Conservation (phyloP, 2,888 invertebrate genomes). For the Cyrtodaria siliqua region DNA sequence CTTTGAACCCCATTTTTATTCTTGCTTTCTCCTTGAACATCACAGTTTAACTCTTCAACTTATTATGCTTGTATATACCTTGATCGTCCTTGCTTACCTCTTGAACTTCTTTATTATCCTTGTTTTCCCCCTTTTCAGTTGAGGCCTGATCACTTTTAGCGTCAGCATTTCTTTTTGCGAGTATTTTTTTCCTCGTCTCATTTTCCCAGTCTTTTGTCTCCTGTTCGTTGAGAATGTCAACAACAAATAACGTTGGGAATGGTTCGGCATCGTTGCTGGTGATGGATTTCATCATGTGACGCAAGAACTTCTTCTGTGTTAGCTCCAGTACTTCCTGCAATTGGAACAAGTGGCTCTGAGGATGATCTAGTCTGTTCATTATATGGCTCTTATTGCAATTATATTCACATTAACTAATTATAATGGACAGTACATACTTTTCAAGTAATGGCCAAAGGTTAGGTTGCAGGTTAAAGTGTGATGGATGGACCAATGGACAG, state of each 20-base stretch:
- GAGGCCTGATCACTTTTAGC: background rate
- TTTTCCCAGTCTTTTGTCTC: slow-evolving; percentile 35
- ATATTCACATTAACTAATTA: too few relatives aligned
- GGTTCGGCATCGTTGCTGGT: slow-evolving; percentile 70
- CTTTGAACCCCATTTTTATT: too few relatives aligned
- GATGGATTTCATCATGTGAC: slow-evolving; percentile 75
- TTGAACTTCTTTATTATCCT: slow-evolving; percentile 20
- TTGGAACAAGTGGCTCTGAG: too few relatives aligned
- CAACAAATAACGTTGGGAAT: slow-evolving; percentile 77
- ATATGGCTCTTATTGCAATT: too few relatives aligned
- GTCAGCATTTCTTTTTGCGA: background rate
- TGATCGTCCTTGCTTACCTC: slow-evolving; percentile 4
- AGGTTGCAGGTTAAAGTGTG: too few relatives aligned
- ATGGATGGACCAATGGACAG: too few relatives aligned
- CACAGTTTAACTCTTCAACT: too few relatives aligned
- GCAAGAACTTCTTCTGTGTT: slow-evolving; percentile 83
- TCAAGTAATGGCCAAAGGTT: too few relatives aligned
- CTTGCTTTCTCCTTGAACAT: too few relatives aligned
- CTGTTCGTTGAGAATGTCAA: slow-evolving; percentile 72
- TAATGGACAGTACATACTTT: too few relatives aligned
- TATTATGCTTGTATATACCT: too few relatives aligned
- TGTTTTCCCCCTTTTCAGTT: background rate
- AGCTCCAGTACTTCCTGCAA: slow-evolving; percentile 82
- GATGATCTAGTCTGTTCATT: too few relatives aligned
- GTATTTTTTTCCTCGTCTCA: slow-evolving; percentile 6